Conservation (phyloP, 2,797 vertebrate genomes). For the Pangasius sanitwongsei region DNA sequence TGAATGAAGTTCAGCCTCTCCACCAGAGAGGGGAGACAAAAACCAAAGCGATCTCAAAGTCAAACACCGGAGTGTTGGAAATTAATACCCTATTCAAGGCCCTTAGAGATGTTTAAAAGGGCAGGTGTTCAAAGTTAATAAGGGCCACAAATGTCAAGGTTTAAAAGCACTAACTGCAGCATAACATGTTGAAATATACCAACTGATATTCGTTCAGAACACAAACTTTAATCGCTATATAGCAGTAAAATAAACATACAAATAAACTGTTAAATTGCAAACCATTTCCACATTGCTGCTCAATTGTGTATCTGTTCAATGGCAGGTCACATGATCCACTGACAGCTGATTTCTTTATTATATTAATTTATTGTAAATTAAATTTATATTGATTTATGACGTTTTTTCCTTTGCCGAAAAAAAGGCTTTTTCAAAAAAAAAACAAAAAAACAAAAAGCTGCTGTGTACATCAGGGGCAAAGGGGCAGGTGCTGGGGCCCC, state of each 20-base stretch:
- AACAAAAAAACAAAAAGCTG: not conserved
- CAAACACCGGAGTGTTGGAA: too few species aligned
- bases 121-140: conserved; percentile 16
- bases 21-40: conserved; percentile 26
- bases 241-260: not conserved
- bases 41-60: not conserved
- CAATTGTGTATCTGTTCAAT: not conserved
- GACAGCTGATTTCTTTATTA: not conserved
- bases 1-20: not conserved
- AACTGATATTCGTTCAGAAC: not conserved
- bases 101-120: conserved; percentile 1
- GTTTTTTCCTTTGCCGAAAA: not conserved
- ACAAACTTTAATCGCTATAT: not conserved
- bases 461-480: not conserved
- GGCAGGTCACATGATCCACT: not conserved
- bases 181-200: not conserved
- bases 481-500: not conserved
- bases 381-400: not conserved
- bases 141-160: conserved; percentile 2
- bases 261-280: not conserved
- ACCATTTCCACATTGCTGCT: not conserved
- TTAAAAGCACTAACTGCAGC: not conserved
- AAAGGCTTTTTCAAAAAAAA: not conserved
- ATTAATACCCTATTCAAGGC: not conserved
- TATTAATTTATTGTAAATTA: not conserved